phyloP scores from a whole-genome alignment of 2,888 invertebrate genomes.

The Dexiosoma caninum region DNA sequence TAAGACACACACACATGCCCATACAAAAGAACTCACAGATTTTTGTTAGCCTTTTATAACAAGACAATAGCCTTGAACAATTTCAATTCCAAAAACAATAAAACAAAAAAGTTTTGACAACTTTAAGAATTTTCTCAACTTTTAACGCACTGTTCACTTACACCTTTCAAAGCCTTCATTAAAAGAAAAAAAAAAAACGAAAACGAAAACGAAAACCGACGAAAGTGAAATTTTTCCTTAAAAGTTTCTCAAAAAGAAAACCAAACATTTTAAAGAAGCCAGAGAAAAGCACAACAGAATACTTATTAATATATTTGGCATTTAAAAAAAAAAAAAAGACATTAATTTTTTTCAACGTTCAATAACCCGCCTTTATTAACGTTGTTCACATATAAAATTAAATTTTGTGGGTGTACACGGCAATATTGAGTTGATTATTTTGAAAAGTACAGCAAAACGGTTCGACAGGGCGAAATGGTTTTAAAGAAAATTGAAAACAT shows the following conservation, averaged over 20 bases:
- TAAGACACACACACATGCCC: no score
- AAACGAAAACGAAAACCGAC: neutral
- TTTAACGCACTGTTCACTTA: no score
- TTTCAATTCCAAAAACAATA: no score
- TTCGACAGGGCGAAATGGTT: neutral
- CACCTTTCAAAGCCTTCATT: neutral
- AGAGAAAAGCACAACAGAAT: no score
- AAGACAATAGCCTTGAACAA: no score
- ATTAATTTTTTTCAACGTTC: constrained; percentile 67
- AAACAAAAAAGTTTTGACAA: no score
- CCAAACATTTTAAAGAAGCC: no score
- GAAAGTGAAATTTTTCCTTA: neutral
- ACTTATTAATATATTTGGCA: neutral
- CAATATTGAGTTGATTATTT: neutral
- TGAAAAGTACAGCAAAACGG: neutral
- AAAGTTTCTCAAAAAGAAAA: constrained; percentile 17
- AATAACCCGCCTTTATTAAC: constrained; percentile 64
- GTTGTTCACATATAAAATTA: neutral
- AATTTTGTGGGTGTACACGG: neutral
- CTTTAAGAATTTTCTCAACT: no score
- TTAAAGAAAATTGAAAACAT: neutral
- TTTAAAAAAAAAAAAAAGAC: neutral
- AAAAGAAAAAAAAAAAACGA: neutral
- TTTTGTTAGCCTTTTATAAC: no score
- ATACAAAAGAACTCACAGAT: no score